Evolutionary conservation across 2,888 invertebrate genomes (phyloP).

Genomic region (Ophion costatus): DNA sequence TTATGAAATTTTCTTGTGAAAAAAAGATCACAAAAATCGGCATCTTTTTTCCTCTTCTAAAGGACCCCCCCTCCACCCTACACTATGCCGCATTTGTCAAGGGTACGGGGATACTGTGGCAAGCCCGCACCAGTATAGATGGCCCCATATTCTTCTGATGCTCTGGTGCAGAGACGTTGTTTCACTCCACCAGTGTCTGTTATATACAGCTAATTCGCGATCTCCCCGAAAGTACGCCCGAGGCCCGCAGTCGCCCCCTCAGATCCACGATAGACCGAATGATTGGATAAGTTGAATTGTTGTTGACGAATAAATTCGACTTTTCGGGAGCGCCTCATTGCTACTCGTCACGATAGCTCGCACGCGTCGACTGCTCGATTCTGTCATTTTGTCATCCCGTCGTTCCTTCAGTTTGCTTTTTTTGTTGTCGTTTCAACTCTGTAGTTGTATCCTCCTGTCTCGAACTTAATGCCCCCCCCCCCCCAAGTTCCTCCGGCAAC

Average conservation of each 20-base stretch:
- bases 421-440: background rate
- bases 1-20: too few relatives aligned
- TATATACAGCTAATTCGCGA: background rate
- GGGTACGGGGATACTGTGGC: too few relatives aligned
- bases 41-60: too few relatives aligned
- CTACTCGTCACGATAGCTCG: constrained; percentile 75
- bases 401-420: constrained; percentile 23
- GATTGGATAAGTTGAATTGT: constrained; percentile 77
- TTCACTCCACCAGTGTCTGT: too few relatives aligned
- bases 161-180: too few relatives aligned
- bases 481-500: background rate
- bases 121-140: too few relatives aligned
- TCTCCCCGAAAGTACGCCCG: constrained; percentile 32
- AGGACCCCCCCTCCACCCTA: too few relatives aligned
- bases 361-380: constrained; percentile 65
- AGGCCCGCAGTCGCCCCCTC: constrained; percentile 35
- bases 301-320: constrained; percentile 73
- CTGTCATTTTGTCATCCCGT: constrained; percentile 6
- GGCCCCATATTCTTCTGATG: too few relatives aligned
- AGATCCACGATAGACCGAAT: constrained; percentile 52
- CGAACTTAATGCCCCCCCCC: constrained; percentile 1
- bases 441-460: constrained; percentile 26
- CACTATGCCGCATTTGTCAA: too few relatives aligned
- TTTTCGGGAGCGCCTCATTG: constrained; percentile 68
- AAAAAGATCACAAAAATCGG: too few relatives aligned